A percentile compares a stretch with the other conserved stretches of the same genome.
These are phyloP conservation scores for Stratiomys singularior DNA, from an alignment of 2,888 invertebrate genomes.

Conservation along the genomic window DNA sequence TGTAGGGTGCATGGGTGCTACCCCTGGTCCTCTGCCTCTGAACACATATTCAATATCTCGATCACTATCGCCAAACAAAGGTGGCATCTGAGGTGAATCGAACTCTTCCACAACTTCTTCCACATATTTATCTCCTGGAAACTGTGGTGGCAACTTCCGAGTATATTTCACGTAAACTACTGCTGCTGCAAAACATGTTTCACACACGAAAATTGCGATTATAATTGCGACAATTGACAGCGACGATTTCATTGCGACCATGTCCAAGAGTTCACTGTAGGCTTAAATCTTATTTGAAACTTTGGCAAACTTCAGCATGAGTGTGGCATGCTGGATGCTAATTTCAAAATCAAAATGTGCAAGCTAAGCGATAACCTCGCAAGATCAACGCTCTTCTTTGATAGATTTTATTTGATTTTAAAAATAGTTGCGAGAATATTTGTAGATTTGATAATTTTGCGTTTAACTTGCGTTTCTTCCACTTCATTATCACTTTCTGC, in stretches of 20 bases:
- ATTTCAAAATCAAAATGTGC: not conserved
- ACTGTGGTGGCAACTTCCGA: conserved; percentile 35
- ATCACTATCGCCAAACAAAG: conserved; percentile 40
- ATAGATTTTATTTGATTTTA: too few relatives aligned
- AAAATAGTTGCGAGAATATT: too few relatives aligned
- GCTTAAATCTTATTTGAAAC: not conserved
- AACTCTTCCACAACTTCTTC: conserved; percentile 50
- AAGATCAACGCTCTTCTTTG: not conserved
- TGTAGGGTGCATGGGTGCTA: not conserved
- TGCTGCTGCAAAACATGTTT: not conserved
- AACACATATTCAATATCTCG: conserved; percentile 37
- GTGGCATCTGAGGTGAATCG: conserved; percentile 38
- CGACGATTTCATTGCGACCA: not conserved
- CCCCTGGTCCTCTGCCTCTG: not conserved
- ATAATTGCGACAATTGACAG: not conserved
- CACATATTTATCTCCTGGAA: conserved; percentile 44
- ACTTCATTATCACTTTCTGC: too few relatives aligned
- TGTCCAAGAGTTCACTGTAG: not conserved
- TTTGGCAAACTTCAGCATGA: not conserved
- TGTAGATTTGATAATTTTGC: too few relatives aligned
- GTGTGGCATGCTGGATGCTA: not conserved
- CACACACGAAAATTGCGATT: not conserved
- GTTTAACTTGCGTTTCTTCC: too few relatives aligned
- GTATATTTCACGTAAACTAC: conserved; percentile 44
- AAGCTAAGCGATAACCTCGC: not conserved